Evolutionary conservation across 2,888 invertebrate genomes (phyloP).

Genomic region (Esperia sulphurella): DNA sequence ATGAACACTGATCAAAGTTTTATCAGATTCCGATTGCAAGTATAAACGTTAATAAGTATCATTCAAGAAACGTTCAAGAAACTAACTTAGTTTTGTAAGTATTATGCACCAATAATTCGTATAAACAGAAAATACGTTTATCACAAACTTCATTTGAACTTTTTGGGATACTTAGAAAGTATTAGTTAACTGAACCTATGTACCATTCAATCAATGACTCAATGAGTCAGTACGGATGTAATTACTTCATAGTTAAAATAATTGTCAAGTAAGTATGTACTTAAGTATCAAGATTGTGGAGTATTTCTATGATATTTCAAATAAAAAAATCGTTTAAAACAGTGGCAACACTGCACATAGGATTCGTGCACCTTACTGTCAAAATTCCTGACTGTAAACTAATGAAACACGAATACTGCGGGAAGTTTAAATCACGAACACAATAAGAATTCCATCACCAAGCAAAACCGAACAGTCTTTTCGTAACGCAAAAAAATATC

Average conservation of each 20-base stretch:
- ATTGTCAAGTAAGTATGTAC: not conserved
- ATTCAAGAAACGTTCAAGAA: too few relatives aligned
- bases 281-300: constrained; percentile 6
- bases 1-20: too few relatives aligned
- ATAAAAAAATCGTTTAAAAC: constrained; percentile 6
- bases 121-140: too few relatives aligned
- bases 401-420: constrained; percentile 30
- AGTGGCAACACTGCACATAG: not conserved
- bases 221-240: not conserved
- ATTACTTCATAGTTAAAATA: not conserved
- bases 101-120: too few relatives aligned
- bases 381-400: constrained; percentile 26
- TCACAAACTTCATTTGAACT: too few relatives aligned
- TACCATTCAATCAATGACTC: too few relatives aligned
- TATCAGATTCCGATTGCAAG: too few relatives aligned
- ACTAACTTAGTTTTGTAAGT: too few relatives aligned
- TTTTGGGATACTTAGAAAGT: too few relatives aligned
- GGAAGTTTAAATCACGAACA: constrained; percentile 21
- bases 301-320: not conserved
- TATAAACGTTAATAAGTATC: too few relatives aligned
- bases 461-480: constrained; percentile 4
- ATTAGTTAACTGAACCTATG: too few relatives aligned
- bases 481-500: constrained; percentile 19
- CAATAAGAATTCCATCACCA: constrained; percentile 13
- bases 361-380: constrained; percentile 20